A percentile compares a stretch with the other conserved stretches of the same genome.
Conservation (phyloP, 2,113 vertebrate species). For the Cavia aperea region DNA sequence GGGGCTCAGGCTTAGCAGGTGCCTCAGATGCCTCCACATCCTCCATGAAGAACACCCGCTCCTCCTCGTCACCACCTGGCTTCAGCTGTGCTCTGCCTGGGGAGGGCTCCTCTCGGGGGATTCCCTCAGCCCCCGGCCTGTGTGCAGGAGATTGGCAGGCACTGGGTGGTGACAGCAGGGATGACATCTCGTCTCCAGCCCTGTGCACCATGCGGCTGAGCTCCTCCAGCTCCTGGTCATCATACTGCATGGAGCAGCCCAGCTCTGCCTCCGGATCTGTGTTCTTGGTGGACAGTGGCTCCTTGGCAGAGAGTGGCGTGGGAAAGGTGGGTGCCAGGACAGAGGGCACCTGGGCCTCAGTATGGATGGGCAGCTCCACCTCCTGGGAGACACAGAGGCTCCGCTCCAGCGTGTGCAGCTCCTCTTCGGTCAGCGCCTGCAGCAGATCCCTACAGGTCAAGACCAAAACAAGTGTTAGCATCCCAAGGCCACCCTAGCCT, state of each 20-base stretch:
- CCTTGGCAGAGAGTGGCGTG: slow-evolving; percentile 66
- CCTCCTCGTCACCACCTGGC: slow-evolving; percentile 80
- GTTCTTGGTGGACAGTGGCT: slow-evolving; percentile 74
- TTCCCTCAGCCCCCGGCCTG: slow-evolving; percentile 72
- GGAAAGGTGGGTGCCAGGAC: slow-evolving; percentile 68
- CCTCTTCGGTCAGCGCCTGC: slow-evolving; percentile 90
- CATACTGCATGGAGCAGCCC: slow-evolving; percentile 98
- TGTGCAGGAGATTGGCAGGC: slow-evolving; percentile 87
- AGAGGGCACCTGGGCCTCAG: slow-evolving; percentile 67
- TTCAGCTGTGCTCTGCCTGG: slow-evolving; percentile 72
- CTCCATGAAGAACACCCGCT: slow-evolving; percentile 95
- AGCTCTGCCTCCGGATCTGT: slow-evolving; percentile 83
- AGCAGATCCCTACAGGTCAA: slow-evolving; percentile 85
- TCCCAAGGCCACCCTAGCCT: background rate
- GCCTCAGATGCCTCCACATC: slow-evolving; percentile 84
- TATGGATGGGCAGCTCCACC: slow-evolving; percentile 78
- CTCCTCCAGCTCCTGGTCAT: slow-evolving; percentile 94
- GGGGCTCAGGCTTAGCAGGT: slow-evolving; percentile 72
- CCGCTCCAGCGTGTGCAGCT: slow-evolving; percentile 86
- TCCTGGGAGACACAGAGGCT: slow-evolving; percentile 96
- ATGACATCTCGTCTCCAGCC: slow-evolving; percentile 95
- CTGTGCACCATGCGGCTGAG: slow-evolving; percentile 94
- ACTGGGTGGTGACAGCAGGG: slow-evolving; percentile 92
- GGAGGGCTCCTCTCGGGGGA: slow-evolving; percentile 80
- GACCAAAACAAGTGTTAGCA: background rate